phyloP scores from a whole-genome alignment of 2,113 vertebrate species.

The Pyrgilauda ruficollis region DNA sequence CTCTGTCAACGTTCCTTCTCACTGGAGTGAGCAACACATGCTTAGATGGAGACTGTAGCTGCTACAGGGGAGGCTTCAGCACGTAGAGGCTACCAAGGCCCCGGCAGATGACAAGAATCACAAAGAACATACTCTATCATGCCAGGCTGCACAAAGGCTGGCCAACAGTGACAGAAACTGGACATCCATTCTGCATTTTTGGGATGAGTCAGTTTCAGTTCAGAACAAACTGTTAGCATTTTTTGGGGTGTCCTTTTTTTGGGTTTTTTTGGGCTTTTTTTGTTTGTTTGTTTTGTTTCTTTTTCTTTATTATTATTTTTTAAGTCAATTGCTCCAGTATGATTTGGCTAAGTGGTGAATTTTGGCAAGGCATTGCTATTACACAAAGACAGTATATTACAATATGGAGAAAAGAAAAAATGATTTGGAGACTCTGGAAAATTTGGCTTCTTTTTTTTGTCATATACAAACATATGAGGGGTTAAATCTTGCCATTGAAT shows the following conservation, averaged over 20 bases:
- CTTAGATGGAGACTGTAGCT: not conserved
- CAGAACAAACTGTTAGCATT: not conserved
- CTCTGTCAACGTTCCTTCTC: not conserved
- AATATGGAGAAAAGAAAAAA: not conserved
- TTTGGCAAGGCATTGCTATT: not conserved
- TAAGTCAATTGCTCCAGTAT: not conserved
- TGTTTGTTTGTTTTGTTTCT: too few species aligned
- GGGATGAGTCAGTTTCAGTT: not conserved
- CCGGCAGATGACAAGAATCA: not conserved
- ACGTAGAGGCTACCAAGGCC: accelerated
- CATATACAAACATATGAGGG: not conserved
- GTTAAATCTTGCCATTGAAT: not conserved
- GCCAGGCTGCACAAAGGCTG: not conserved
- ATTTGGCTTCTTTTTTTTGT: not conserved
- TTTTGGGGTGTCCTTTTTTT: too few species aligned
- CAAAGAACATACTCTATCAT: not conserved
- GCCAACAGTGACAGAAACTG: not conserved
- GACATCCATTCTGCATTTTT: not conserved
- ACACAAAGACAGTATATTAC: not conserved
- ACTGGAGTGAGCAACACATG: not conserved
- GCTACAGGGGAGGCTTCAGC: not conserved
- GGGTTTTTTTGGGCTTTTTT: not conserved
- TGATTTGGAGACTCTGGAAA: not conserved
- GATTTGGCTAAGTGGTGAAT: not conserved
- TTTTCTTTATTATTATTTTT: not conserved